These are phyloP conservation scores for Orchestes rusci DNA, from an alignment of 2,888 invertebrate species.

Conservation along the genomic window DNA sequence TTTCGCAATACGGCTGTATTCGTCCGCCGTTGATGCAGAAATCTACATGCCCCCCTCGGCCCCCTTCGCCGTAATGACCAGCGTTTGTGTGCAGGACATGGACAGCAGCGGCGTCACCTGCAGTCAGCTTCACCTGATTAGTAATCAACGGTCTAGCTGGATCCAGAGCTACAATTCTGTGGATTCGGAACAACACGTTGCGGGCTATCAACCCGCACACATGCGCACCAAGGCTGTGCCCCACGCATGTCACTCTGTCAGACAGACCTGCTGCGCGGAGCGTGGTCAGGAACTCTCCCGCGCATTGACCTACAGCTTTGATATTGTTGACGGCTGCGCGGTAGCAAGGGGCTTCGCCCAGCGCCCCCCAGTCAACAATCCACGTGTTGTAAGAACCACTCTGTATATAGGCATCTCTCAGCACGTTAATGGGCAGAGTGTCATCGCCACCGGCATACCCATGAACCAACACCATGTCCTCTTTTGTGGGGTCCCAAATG, in stretches of 20 bases:
- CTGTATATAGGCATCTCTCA: slow-evolving; percentile 66
- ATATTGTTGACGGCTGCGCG: slow-evolving; percentile 68
- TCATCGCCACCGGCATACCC: slow-evolving; percentile 75
- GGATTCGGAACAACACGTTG: slow-evolving; percentile 63
- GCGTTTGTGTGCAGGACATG: slow-evolving; percentile 76
- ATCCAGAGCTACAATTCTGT: slow-evolving; percentile 66
- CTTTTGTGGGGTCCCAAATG: slow-evolving; percentile 61
- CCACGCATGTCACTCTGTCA: slow-evolving; percentile 64
- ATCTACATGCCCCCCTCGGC: slow-evolving; percentile 68
- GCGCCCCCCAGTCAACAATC: slow-evolving; percentile 69
- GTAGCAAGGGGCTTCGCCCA: slow-evolving; percentile 60
- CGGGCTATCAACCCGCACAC: slow-evolving; percentile 69
- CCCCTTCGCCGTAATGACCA: slow-evolving; percentile 69
- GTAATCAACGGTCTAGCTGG: slow-evolving; percentile 68
- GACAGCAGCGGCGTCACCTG: slow-evolving; percentile 69
- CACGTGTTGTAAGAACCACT: slow-evolving; percentile 72
- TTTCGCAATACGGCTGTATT: slow-evolving; percentile 67
- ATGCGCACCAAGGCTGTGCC: slow-evolving; percentile 69
- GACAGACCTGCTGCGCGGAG: slow-evolving; percentile 61
- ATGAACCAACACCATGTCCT: slow-evolving; percentile 64
- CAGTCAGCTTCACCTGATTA: slow-evolving; percentile 50
- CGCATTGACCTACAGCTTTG: slow-evolving; percentile 62
- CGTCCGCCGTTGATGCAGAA: slow-evolving; percentile 76
- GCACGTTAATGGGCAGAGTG: slow-evolving; percentile 61
- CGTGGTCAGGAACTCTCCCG: slow-evolving; percentile 56